Base-by-base conservation (phyloP, 2,888 invertebrate species). In the Meiosimyza platycephala region DNA sequence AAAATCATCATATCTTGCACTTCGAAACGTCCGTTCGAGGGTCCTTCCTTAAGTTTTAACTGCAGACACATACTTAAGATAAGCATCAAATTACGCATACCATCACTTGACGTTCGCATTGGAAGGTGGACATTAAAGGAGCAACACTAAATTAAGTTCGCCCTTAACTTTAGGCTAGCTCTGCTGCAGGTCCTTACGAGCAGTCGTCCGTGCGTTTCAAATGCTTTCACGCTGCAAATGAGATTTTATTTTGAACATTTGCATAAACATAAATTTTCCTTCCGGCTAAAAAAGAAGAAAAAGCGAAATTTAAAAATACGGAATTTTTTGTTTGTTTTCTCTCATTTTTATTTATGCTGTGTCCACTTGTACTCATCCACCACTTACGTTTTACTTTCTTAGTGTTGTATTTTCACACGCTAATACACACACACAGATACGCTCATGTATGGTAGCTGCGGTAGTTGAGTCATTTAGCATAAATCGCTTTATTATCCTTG, bases 401-500 rank as follows among this genome's bases (percentile, higher is more conserved):
- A 13, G 28, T 57, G 55, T 12, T 18, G 12, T 18, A 1, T 57
- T 57, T 57, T 57, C 18, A 6, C 57, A 57, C 57, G 18, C 28
- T 22, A 4, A 57, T 4, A 16, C 57, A 4, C 18, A 57, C 57
- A 57, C 1, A 57, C 13, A 18, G 13, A 3, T 18, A 57, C 13
- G 18, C 57, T 28, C 12, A 28, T 28, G 22, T 55, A 55, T 28
- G 55, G 22, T 57, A 57, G 57, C 57, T 28, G 40, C 40, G 40
- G 40, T 40, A 40, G 40, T 40, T 6, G 40, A 63, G 63, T 54
- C 65, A 54, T 66, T 66, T 52, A 54, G 65, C 18, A 54, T 13
- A 55, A 67, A 67, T 67, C 55, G 57, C 55, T 67, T 67, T 67
- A 67, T 67, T 67, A 67, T 67, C 48, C 64, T 64, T 51, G 67